Conservation (phyloP, 2,113 vertebrate genomes). For the Neogale vison region DNA sequence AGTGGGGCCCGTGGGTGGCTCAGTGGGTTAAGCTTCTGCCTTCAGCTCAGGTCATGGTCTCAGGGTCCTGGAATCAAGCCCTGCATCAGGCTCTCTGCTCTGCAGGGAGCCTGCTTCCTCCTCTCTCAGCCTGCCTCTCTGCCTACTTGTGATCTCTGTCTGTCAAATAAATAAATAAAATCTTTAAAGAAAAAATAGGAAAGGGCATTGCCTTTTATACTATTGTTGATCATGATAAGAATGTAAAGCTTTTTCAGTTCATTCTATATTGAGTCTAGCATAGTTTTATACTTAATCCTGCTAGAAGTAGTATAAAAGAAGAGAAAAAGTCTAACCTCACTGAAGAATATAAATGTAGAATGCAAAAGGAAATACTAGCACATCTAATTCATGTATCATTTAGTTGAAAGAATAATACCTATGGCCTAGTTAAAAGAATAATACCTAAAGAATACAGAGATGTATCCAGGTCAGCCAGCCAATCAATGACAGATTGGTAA, state of each 20-base stretch:
- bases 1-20: too few species aligned
- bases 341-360: not conserved
- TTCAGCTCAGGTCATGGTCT: too few species aligned
- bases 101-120: too few species aligned
- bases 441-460: not conserved
- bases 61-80: too few species aligned
- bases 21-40: too few species aligned
- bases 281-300: not conserved
- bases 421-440: not conserved
- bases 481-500: not conserved
- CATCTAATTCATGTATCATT: conserved; percentile 11
- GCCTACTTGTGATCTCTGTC: too few species aligned
- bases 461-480: not conserved
- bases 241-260: not conserved
- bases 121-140: too few species aligned
- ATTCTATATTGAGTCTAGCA: not conserved
- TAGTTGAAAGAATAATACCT: not conserved
- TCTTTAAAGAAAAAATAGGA: not conserved
- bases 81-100: too few species aligned
- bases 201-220: not conserved
- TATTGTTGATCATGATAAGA: not conserved
- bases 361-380: not conserved
- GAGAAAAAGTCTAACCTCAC: not conserved
- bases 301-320: not conserved
- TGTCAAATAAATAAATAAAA: too few species aligned